Evolutionary conservation across 2,888 invertebrate species (phyloP).

Genomic region (Hofmannophila pseudospretella): DNA sequence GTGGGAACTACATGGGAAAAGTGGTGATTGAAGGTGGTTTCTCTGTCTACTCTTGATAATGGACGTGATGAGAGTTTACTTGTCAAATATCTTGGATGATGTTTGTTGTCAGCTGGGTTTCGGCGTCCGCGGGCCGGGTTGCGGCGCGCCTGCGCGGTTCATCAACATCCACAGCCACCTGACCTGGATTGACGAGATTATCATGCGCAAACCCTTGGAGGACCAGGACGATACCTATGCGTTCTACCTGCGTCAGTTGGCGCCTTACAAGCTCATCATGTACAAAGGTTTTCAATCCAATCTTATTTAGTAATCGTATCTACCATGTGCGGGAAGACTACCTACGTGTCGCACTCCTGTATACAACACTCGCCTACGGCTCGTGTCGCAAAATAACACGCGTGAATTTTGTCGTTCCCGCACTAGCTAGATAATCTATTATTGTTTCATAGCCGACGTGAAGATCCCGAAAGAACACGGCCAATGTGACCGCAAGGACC

Average conservation of each 20-base stretch:
- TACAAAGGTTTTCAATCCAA: not conserved
- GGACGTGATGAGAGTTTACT: no score
- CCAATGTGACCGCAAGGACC: constrained; percentile 22
- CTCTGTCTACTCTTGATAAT: no score
- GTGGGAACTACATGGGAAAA: no score
- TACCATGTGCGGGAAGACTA: no score
- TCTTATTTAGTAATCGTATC: no score
- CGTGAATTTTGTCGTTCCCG: no score
- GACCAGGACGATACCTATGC: constrained; percentile 15
- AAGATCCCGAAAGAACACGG: constrained; percentile 21
- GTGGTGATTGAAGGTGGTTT: no score
- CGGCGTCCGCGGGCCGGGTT: constrained; percentile 48
- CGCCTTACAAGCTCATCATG: constrained; percentile 20
- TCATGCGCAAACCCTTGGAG: constrained; percentile 16
- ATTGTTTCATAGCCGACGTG: constrained; percentile 10
- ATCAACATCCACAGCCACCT: constrained; percentile 39
- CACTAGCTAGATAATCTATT: no score
- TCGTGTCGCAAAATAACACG: no score
- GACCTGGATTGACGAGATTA: constrained; percentile 46
- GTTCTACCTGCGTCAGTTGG: constrained; percentile 26
- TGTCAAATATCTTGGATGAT: no score
- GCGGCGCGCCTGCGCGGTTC: constrained; percentile 50
- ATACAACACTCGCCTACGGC: no score
- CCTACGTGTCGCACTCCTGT: no score
- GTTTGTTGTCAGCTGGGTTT: constrained; percentile 41